These are phyloP conservation scores for Crenuchus spilurus DNA, from an alignment of 2,797 vertebrate species.

Conservation along the genomic window DNA sequence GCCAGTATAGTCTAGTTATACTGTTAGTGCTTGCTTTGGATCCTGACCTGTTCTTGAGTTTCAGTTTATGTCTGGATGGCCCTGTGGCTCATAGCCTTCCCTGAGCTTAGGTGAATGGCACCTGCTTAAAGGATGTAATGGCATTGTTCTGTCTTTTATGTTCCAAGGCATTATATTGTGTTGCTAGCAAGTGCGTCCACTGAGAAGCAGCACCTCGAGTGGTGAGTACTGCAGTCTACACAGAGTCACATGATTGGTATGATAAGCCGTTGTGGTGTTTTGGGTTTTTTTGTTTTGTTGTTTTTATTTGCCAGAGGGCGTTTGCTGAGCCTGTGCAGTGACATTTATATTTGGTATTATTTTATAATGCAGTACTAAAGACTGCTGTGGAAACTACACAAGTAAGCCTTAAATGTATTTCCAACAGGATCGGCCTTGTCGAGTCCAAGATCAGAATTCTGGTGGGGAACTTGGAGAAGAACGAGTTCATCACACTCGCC, in stretches of 20 bases:
- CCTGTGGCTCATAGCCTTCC: constrained; percentile 33
- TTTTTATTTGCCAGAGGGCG: too few relatives aligned
- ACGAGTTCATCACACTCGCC: constrained; percentile 85
- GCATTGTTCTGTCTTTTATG: constrained; percentile 84
- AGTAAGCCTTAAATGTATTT: background rate
- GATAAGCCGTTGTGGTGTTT: constrained; percentile 19
- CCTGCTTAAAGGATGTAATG: constrained; percentile 65
- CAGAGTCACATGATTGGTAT: constrained; percentile 25
- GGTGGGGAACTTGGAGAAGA: constrained; percentile 88
- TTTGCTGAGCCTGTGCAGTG: constrained; percentile 11
- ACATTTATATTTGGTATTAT: constrained; percentile 8
- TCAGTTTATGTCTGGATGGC: constrained; percentile 9
- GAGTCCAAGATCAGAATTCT: constrained; percentile 91
- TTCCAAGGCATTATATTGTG: constrained; percentile 93
- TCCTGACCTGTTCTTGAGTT: background rate
- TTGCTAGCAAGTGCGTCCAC: constrained; percentile 87
- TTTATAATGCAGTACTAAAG: background rate
- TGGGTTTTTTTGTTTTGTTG: too few relatives aligned
- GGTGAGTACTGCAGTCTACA: constrained; percentile 77
- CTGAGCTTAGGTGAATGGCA: constrained; percentile 37
- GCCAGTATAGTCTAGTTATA: background rate
- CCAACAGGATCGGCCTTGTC: constrained; percentile 84
- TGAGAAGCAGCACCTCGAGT: constrained; percentile 87
- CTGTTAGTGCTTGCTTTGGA: background rate
- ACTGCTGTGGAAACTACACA: background rate